These are phyloP conservation scores for Genyomyrus donnyi DNA, from an alignment of 2,113 vertebrate species.

Conservation along the genomic window DNA sequence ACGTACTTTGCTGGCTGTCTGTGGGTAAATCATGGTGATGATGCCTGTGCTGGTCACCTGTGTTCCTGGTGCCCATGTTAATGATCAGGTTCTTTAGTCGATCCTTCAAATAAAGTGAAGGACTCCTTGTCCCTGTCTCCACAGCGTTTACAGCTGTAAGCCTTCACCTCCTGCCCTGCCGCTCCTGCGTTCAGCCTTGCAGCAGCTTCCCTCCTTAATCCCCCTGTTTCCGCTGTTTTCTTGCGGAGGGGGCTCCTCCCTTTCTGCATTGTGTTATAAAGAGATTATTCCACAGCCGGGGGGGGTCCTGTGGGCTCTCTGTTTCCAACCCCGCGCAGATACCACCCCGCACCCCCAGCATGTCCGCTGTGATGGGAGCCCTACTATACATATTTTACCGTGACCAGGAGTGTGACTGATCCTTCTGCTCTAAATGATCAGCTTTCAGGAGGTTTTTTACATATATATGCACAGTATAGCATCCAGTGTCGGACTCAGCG, in stretches of 20 bases:
- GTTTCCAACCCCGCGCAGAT: background rate
- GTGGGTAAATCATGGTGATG: background rate
- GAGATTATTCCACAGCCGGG: constrained; percentile 2
- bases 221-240: background rate
- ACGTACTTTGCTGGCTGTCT: background rate
- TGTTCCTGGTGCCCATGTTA: background rate
- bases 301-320: background rate
- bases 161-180: background rate
- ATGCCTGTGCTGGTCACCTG: background rate
- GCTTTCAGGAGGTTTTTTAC: background rate
- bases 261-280: background rate
- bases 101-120: background rate
- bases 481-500: background rate
- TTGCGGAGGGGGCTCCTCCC: background rate
- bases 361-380: background rate
- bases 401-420: background rate
- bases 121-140: background rate
- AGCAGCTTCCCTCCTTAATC: background rate
- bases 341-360: background rate
- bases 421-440: background rate
- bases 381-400: background rate
- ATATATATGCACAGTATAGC: background rate
- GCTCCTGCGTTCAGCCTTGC: background rate
- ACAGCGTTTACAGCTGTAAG: background rate
- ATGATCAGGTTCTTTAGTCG: background rate